Conservation (phyloP, 2,888 invertebrate species). For the Amblyjoppa proteus region DNA sequence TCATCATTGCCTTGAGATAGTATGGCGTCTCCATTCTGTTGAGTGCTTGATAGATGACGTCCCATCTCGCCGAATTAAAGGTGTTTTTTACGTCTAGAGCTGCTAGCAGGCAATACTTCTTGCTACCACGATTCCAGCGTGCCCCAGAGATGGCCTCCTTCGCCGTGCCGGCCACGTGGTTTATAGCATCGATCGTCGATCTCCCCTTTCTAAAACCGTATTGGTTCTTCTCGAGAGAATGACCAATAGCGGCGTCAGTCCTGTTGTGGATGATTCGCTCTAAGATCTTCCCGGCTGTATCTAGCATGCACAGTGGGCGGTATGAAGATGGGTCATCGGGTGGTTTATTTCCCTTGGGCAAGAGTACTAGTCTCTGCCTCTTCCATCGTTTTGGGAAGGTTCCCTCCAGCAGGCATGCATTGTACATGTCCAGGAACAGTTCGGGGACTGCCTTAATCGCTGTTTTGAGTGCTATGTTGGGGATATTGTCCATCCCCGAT, state of each 20-base stretch:
- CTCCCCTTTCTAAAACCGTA: conserved; percentile 61
- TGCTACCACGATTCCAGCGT: conserved; percentile 50
- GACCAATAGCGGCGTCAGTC: conserved; percentile 40
- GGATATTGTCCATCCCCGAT: no score
- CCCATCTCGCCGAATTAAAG: conserved; percentile 57
- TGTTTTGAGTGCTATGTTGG: not conserved
- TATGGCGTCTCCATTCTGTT: conserved; percentile 47
- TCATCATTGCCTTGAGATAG: conserved; percentile 66
- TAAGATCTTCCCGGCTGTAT: conserved; percentile 63
- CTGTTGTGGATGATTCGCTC: conserved; percentile 58
- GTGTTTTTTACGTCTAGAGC: conserved; percentile 67
- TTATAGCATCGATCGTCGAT: conserved; percentile 61
- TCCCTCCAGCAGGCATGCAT: conserved; percentile 60
- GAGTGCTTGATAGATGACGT: conserved; percentile 43
- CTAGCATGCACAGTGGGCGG: conserved; percentile 66
- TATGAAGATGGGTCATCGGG: conserved; percentile 63
- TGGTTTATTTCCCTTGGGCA: conserved; percentile 65
- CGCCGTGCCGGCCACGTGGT: conserved; percentile 36
- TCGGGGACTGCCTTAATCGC: conserved; percentile 57
- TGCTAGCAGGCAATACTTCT: conserved; percentile 41
- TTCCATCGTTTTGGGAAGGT: conserved; percentile 68
- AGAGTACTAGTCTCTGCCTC: conserved; percentile 63
- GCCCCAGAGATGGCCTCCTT: conserved; percentile 49
- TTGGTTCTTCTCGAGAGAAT: conserved; percentile 42
- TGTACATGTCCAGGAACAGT: conserved; percentile 64